phyloP scores from a whole-genome alignment of 2,113 vertebrate species.

The Eretmochelys imbricata region DNA sequence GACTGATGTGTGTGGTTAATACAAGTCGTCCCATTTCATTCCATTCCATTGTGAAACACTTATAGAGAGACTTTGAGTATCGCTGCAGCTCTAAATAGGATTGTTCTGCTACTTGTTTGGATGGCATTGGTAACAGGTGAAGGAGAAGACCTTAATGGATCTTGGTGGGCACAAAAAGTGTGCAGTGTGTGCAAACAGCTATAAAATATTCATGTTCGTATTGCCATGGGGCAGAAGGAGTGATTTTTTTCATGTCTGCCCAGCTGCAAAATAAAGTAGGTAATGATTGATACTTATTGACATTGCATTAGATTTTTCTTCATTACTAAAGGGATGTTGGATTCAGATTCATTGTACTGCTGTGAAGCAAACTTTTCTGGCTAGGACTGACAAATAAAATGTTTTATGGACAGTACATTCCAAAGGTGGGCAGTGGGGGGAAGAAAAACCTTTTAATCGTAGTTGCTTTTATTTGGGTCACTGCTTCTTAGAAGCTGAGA shows the following conservation, averaged over 20 bases:
- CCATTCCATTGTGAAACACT: not conserved
- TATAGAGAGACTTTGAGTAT: not conserved
- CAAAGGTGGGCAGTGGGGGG: not conserved
- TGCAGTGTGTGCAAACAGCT: not conserved
- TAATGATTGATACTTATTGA: not conserved
- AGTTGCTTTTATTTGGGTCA: not conserved
- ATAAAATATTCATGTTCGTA: not conserved
- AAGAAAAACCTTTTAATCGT: accelerated
- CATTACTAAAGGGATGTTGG: not conserved
- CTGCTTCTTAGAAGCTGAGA: not conserved
- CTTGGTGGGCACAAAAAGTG: not conserved
- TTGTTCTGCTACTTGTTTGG: not conserved
- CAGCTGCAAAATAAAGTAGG: not conserved
- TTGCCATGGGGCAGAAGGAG: not conserved
- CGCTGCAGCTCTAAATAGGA: not conserved
- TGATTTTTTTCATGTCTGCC: not conserved
- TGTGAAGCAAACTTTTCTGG: not conserved
- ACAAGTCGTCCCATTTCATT: not conserved
- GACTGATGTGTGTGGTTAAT: not conserved
- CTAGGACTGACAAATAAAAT: not conserved
- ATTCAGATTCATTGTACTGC: not conserved
- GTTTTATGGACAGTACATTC: not conserved
- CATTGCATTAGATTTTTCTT: not conserved
- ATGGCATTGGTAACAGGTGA: not conserved
- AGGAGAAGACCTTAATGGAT: not conserved